phyloP scores from a whole-genome alignment of 2,113 vertebrate genomes.

The Cisticola juncidis region DNA sequence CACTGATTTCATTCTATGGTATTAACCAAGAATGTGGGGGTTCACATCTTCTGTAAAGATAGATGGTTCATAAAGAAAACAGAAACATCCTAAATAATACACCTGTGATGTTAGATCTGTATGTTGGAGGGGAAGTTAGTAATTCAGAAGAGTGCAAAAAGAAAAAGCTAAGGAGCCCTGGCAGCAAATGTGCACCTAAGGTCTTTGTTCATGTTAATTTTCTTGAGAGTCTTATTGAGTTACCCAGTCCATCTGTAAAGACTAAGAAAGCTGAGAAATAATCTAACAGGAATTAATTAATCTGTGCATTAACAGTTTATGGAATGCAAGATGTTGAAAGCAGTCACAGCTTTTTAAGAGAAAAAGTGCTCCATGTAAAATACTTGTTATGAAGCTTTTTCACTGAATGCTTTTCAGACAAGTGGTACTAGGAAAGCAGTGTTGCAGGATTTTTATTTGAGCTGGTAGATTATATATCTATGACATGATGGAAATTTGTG shows the following conservation, averaged over 20 bases:
- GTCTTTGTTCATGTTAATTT: neutral
- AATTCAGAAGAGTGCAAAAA: neutral
- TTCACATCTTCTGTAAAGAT: neutral
- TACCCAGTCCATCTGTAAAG: neutral
- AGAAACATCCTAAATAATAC: neutral
- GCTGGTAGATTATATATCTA: neutral
- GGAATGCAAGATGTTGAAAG: neutral
- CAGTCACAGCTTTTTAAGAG: neutral
- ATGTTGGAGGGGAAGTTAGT: neutral
- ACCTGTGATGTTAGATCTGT: neutral
- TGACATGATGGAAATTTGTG: slow-evolving; percentile 31
- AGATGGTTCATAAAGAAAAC: neutral
- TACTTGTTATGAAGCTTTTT: neutral
- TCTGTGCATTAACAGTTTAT: neutral
- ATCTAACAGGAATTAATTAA: neutral
- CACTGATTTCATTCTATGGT: neutral
- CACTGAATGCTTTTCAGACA: neutral
- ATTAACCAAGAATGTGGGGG: neutral
- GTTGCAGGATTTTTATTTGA: slow-evolving; percentile 11
- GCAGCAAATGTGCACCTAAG: neutral
- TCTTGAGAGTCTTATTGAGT: neutral
- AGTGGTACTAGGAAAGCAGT: neutral
- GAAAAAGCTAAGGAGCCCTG: neutral
- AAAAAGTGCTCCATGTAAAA: neutral
- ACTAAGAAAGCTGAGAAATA: neutral